Evolutionary conservation across 2,113 vertebrate genomes (phyloP).

Genomic region (Phyllopteryx taeniolatus): DNA sequence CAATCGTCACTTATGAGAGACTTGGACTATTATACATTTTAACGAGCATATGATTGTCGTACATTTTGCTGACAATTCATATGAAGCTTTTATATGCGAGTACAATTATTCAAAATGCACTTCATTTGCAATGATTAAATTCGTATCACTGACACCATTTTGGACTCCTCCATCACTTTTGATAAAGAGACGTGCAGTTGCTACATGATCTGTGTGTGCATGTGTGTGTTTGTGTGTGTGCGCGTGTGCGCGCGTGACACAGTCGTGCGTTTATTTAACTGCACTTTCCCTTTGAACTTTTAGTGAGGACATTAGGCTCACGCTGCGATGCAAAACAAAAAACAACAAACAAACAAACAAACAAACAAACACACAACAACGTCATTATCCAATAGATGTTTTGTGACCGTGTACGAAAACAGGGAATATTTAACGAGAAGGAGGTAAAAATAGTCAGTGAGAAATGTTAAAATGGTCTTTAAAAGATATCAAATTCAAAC

Average conservation of each 20-base stretch:
- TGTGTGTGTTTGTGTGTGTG: background rate
- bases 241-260: no score
- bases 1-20: background rate
- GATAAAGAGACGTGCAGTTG: background rate
- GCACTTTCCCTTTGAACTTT: slow-evolving; percentile 7
- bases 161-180: background rate
- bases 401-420: background rate
- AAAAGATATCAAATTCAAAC: background rate
- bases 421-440: no score
- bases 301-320: slow-evolving; percentile 17
- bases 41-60: background rate
- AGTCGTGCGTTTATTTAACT: background rate
- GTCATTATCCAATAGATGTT: background rate
- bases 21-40: background rate
- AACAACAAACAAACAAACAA: background rate
- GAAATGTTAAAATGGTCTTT: background rate
- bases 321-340: background rate
- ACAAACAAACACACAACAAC: background rate
- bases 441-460: background rate
- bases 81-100: background rate
- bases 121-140: background rate
- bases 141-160: background rate
- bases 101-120: background rate
- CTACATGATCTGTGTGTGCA: background rate
- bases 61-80: background rate